These are phyloP conservation scores for Xestia xanthographa DNA, from an alignment of 2,888 invertebrate species.

Conservation along the genomic window DNA sequence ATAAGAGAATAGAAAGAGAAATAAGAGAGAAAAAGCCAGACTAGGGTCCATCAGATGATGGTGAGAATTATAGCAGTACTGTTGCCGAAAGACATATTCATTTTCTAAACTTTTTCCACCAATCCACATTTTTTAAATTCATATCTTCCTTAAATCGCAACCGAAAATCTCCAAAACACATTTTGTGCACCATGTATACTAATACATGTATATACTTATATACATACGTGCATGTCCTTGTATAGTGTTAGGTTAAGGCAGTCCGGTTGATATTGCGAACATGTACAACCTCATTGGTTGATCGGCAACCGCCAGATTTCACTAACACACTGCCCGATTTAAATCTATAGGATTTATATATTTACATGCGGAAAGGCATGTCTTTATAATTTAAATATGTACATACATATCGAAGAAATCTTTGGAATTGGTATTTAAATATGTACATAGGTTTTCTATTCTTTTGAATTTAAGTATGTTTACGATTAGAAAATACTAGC, in stretches of 20 bases:
- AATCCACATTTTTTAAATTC: neutral
- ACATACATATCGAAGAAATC: neutral
- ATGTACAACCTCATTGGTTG: constrained; percentile 51
- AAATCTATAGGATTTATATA: constrained; percentile 15
- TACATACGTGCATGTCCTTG: constrained; percentile 37
- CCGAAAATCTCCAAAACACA: neutral
- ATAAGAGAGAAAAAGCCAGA: neutral
- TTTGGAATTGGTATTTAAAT: constrained; percentile 3
- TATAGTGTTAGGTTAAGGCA: constrained; percentile 45
- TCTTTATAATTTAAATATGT: constrained; percentile 27
- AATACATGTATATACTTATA: neutral
- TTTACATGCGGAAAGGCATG: constrained; percentile 20
- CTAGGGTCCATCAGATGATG: too few relatives aligned
- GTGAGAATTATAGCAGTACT: neutral
- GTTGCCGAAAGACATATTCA: neutral
- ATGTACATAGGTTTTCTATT: constrained; percentile 17
- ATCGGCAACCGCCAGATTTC: constrained; percentile 51
- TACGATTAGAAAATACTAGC: neutral
- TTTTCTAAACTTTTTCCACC: neutral
- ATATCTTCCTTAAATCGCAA: neutral
- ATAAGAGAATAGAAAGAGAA: too few relatives aligned
- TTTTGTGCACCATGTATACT: constrained; percentile 11
- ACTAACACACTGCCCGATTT: constrained; percentile 59
- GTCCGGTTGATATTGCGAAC: constrained; percentile 56
- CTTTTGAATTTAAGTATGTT: neutral